Conservation (phyloP, 1,140 invertebrate species). For the Centruroides vittatus region DNA sequence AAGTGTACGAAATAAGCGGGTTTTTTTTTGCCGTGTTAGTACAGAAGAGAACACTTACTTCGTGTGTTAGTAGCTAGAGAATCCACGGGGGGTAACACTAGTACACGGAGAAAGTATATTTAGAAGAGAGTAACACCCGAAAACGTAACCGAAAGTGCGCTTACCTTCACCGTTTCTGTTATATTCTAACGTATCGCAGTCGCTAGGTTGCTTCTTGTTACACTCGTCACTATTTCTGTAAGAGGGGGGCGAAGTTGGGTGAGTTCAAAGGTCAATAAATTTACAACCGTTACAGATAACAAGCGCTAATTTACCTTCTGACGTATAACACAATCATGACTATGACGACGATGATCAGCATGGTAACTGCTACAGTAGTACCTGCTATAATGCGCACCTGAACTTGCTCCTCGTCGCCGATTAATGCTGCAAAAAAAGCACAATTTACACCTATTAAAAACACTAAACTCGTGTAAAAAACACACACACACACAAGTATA, state of each 20-base stretch:
- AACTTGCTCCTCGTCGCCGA: slow-evolving; percentile 63
- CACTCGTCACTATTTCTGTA: slow-evolving; percentile 75
- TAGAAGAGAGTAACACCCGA: no score
- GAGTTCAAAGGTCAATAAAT: no score
- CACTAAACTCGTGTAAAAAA: no score
- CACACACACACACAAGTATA: no score
- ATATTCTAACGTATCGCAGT: slow-evolving; percentile 80
- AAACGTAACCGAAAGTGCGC: slow-evolving; percentile 18
- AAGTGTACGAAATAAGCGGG: no score
- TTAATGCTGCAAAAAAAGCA: slow-evolving; percentile 27
- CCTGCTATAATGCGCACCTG: slow-evolving; percentile 81
- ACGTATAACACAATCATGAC: slow-evolving; percentile 75
- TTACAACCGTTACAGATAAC: neutral
- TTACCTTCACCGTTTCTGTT: slow-evolving; percentile 62
- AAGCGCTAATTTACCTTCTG: slow-evolving; percentile 42
- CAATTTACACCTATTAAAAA: no score
- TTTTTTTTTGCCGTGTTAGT: no score
- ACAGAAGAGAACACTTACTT: no score
- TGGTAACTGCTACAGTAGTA: slow-evolving; percentile 77
- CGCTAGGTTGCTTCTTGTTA: slow-evolving; percentile 83
- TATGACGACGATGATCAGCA: slow-evolving; percentile 77
- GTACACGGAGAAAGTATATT: no score
- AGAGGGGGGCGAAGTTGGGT: neutral
- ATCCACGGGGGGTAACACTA: no score
- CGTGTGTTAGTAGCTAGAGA: no score